phyloP scores from a whole-genome alignment of 2,888 invertebrate genomes.

The Erannis defoliaria region DNA sequence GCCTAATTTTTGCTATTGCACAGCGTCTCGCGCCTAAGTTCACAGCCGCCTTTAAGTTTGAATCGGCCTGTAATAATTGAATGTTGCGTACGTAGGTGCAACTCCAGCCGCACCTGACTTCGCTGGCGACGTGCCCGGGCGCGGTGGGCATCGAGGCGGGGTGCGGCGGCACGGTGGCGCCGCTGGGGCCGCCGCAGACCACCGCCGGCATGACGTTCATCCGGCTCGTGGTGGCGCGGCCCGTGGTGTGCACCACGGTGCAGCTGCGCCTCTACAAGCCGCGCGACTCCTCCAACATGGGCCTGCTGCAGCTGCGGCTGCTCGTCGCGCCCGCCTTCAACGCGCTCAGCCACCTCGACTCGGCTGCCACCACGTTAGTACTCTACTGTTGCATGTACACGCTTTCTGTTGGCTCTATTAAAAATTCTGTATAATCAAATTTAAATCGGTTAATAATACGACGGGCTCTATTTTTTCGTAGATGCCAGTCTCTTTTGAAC shows the following conservation, averaged over 20 bases:
- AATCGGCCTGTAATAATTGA: not conserved
- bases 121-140: slow-evolving; percentile 94
- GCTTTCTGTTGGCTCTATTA: too few relatives aligned
- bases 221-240: slow-evolving; percentile 92
- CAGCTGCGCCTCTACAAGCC: slow-evolving; percentile 92
- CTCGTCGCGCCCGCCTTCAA: slow-evolving; percentile 94
- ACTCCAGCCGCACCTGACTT: slow-evolving; percentile 94
- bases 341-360: slow-evolving; percentile 72
- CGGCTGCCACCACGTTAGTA: slow-evolving; percentile 58
- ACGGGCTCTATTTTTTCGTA: too few relatives aligned
- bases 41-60: too few relatives aligned
- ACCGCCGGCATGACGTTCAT: slow-evolving; percentile 96
- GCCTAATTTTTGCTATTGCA: too few relatives aligned
- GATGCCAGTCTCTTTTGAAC: too few relatives aligned
- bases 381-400: not conserved
- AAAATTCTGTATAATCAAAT: too few relatives aligned
- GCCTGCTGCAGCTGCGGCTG: slow-evolving; percentile 94
- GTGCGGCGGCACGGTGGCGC: slow-evolving; percentile 92
- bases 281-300: slow-evolving; percentile 95
- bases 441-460: too few relatives aligned
- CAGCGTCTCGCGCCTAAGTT: too few relatives aligned
- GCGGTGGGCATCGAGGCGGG: slow-evolving; percentile 95
- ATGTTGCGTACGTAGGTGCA: slow-evolving; percentile 83
- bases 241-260: slow-evolving; percentile 94
- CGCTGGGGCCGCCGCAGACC: slow-evolving; percentile 94